Conservation (phyloP, 1,140 invertebrate genomes). For the Cotesia chilonis region DNA sequence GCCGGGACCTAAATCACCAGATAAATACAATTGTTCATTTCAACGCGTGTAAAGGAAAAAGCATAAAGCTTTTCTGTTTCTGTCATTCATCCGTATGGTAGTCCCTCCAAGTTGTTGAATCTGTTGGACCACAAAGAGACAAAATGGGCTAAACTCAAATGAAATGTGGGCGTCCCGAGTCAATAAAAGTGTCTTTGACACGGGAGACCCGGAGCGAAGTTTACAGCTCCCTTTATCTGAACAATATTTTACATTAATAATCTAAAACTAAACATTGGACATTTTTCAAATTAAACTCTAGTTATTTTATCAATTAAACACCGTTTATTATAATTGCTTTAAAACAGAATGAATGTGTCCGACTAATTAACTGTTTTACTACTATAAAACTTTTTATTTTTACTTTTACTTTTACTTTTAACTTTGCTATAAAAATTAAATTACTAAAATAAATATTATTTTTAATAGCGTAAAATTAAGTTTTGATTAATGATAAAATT, state of each 20-base stretch:
- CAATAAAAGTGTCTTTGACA: too few species aligned
- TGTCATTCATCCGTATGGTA: not conserved
- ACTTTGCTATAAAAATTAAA: too few species aligned
- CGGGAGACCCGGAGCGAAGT: too few species aligned
- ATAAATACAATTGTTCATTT: constrained; percentile 15
- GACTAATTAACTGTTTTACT: constrained; percentile 8
- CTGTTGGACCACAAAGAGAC: not conserved
- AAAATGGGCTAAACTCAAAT: too few species aligned
- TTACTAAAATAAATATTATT: too few species aligned
- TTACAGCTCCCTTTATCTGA: too few species aligned
- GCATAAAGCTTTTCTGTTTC: constrained; percentile 2
- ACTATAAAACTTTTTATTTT: not conserved
- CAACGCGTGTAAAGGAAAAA: constrained; percentile 8
- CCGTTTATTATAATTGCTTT: too few species aligned
- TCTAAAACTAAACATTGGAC: too few species aligned
- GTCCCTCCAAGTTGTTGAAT: not conserved
- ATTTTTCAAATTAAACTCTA: not conserved
- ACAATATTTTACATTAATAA: too few species aligned
- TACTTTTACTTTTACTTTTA: not conserved
- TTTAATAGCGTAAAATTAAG: too few species aligned
- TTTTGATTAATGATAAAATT: too few species aligned
- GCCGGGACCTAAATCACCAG: not conserved
- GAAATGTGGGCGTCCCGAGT: too few species aligned
- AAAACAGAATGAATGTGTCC: not conserved
- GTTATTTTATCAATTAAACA: not conserved